phyloP scores from a whole-genome alignment of 2,797 vertebrate genomes.

The Gastrophryne carolinensis region DNA sequence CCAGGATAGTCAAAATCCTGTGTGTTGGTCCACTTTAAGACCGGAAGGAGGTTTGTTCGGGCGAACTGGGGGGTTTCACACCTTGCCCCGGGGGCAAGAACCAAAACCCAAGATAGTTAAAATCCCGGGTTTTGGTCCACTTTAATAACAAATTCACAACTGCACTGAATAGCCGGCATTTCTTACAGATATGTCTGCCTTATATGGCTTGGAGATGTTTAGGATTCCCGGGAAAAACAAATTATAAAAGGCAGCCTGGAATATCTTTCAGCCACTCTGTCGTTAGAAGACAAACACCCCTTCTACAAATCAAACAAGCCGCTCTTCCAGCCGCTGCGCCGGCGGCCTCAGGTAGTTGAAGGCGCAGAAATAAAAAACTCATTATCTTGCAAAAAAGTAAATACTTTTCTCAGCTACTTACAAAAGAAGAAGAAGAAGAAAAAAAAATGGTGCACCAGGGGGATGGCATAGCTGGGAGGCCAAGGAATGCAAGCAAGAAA shows the following conservation, averaged over 20 bases:
- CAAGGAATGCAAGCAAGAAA: slow-evolving; percentile 11
- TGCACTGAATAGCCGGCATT: too few relatives aligned
- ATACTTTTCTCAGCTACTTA: background rate
- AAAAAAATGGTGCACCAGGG: background rate
- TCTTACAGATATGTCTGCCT: too few relatives aligned
- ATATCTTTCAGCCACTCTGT: background rate
- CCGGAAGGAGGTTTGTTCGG: too few relatives aligned
- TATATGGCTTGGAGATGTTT: too few relatives aligned
- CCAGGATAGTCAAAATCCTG: too few relatives aligned
- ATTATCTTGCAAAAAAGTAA: slow-evolving; percentile 11
- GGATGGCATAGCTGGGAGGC: background rate
- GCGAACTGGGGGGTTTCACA: too few relatives aligned
- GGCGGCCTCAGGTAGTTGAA: background rate
- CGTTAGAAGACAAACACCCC: slow-evolving; percentile 34
- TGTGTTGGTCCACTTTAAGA: too few relatives aligned
- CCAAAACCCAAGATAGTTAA: too few relatives aligned
- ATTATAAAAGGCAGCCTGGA: background rate
- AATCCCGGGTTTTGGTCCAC: too few relatives aligned
- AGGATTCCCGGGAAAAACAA: background rate
- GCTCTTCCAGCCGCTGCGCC: background rate
- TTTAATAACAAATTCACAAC: too few relatives aligned
- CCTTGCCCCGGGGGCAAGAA: too few relatives aligned
- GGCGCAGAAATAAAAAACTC: background rate
- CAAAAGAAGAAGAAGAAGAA: background rate
- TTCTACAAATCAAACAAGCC: slow-evolving; percentile 8